These are phyloP conservation scores for Psylliodes chrysocephalus DNA, from an alignment of 2,888 invertebrate species.

Conservation along the genomic window DNA sequence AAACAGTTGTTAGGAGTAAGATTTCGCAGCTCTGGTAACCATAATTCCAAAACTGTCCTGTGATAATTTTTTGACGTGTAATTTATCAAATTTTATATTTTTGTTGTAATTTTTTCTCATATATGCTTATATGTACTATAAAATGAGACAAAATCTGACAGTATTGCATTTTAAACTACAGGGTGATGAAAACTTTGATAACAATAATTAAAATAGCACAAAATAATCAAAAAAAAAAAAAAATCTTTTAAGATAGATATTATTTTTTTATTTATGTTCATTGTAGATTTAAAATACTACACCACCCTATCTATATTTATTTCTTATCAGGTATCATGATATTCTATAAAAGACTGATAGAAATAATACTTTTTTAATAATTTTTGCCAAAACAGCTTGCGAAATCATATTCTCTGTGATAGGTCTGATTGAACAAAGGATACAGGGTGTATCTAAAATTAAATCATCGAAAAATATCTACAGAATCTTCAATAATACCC, in stretches of 20 bases:
- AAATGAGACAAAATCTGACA: too few species aligned
- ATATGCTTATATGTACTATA: too few species aligned
- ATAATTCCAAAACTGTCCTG: slow-evolving; percentile 1
- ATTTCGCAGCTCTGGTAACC: slow-evolving; percentile 38
- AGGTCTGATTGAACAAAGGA: slow-evolving; percentile 7
- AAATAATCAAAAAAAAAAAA: too few species aligned
- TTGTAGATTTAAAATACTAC: too few species aligned
- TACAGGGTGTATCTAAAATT: slow-evolving; percentile 9
- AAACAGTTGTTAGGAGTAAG: slow-evolving; percentile 35
- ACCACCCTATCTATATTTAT: background rate
- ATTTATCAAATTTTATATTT: too few species aligned
- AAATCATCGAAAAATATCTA: background rate
- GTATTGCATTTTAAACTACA: too few species aligned
- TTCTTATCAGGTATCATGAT: slow-evolving; percentile 5
- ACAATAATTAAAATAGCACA: too few species aligned
- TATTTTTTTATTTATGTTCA: too few species aligned
- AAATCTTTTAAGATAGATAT: too few species aligned
- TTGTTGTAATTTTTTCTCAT: too few species aligned
- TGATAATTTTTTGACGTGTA: slow-evolving; percentile 10
- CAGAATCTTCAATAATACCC: too few species aligned
- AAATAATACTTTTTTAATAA: slow-evolving; percentile 1
- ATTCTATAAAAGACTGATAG: slow-evolving; percentile 23
- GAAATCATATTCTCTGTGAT: slow-evolving; percentile 27
- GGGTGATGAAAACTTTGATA: too few species aligned
- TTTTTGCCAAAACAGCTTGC: slow-evolving; percentile 4